Evolutionary conservation across 2,113 vertebrate species (phyloP).

Genomic region (Phyllostomus discolor): DNA sequence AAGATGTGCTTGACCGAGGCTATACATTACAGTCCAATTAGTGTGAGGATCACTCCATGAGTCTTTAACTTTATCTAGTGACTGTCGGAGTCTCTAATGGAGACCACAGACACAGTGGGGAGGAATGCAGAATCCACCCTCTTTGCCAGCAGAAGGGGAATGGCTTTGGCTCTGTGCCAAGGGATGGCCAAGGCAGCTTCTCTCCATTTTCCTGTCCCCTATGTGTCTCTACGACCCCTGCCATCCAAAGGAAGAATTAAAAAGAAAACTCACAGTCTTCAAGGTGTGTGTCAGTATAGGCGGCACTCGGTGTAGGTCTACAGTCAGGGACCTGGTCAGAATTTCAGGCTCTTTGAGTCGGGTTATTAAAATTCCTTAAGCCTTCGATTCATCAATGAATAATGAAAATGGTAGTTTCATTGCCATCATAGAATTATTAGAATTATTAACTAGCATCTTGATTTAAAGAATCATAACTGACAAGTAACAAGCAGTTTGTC

Average conservation of each 20-base stretch:
- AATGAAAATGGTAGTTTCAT: not conserved
- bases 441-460: not conserved
- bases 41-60: slow-evolving; percentile 83
- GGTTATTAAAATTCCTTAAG: not conserved
- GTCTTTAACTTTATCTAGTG: slow-evolving; percentile 86
- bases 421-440: not conserved
- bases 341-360: not conserved
- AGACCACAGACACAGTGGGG: slow-evolving; percentile 65
- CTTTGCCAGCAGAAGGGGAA: not conserved
- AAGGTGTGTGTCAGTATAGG: not conserved
- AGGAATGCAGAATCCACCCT: slow-evolving; percentile 73
- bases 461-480: not conserved
- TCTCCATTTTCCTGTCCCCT: not conserved
- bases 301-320: not conserved
- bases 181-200: not conserved
- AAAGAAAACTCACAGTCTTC: not conserved
- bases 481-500: not conserved
- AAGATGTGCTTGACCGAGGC: slow-evolving; percentile 85
- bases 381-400: not conserved
- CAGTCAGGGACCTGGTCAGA: not conserved
- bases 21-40: slow-evolving; percentile 90
- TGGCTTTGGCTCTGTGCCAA: not conserved
- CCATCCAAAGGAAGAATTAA: not conserved
- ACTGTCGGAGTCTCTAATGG: slow-evolving; percentile 82
- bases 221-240: not conserved